phyloP scores from a whole-genome alignment of 2,888 invertebrate genomes.

The Luperina nickerlii region DNA sequence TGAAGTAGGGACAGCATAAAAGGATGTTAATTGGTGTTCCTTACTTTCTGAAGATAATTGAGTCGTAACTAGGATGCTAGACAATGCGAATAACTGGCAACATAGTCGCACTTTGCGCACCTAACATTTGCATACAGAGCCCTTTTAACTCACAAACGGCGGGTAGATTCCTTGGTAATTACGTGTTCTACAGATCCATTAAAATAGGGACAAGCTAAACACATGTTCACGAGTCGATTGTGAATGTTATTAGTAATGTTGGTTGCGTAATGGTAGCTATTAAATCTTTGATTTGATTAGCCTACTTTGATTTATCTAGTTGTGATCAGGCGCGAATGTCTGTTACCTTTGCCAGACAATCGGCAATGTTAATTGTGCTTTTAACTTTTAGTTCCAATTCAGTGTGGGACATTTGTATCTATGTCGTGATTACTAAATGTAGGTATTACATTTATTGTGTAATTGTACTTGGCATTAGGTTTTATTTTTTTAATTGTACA shows the following conservation, averaged over 20 bases:
- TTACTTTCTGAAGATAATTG: constrained; percentile 84
- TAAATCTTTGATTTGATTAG: constrained; percentile 54
- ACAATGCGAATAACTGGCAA: constrained; percentile 80
- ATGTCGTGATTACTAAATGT: constrained; percentile 1
- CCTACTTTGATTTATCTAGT: constrained; percentile 56
- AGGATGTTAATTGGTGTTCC: constrained; percentile 85
- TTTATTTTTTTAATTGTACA: too few relatives aligned
- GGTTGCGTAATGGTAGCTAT: constrained; percentile 40
- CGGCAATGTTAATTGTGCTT: constrained; percentile 48
- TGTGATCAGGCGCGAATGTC: constrained; percentile 51
- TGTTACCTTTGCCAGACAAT: constrained; percentile 43
- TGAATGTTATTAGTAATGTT: constrained; percentile 52
- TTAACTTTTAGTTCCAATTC: constrained; percentile 37
- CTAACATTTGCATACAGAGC: constrained; percentile 80
- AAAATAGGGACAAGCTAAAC: constrained; percentile 66
- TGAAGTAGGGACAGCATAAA: constrained; percentile 78
- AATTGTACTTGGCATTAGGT: neutral
- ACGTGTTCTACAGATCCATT: constrained; percentile 67
- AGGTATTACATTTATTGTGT: neutral
- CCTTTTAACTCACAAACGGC: constrained; percentile 70
- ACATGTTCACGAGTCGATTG: constrained; percentile 62
- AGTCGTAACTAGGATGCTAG: constrained; percentile 81
- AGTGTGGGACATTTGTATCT: constrained; percentile 15
- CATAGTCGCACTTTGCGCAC: constrained; percentile 73
- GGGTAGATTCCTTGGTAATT: constrained; percentile 71